Percentiles rank a stretch among this genome's conserved stretches.
These are phyloP conservation scores for Amphiduros pacificus DNA, from an alignment of 2,888 invertebrate genomes.

Conservation along the genomic window DNA sequence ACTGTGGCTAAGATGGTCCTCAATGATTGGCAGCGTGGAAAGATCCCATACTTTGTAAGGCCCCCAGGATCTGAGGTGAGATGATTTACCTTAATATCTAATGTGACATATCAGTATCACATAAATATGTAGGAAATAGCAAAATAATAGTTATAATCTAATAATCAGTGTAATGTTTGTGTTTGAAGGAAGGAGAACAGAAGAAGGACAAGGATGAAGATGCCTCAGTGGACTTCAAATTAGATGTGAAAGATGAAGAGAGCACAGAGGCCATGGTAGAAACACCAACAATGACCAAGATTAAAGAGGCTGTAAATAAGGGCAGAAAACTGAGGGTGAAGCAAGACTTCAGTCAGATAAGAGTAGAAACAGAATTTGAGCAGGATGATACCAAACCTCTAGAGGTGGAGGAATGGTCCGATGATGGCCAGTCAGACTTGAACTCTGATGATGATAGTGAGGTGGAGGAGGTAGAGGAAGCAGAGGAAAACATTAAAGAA, in stretches of 20 bases:
- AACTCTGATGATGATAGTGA: constrained; percentile 1
- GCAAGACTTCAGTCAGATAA: constrained; percentile 57
- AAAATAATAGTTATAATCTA: no score
- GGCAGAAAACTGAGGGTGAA: constrained; percentile 30
- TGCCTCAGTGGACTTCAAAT: neutral
- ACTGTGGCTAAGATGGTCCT: constrained; percentile 91
- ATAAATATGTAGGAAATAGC: no score
- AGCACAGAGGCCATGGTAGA: neutral
- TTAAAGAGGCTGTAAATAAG: constrained; percentile 7
- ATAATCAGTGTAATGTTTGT: no score
- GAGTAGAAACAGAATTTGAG: constrained; percentile 54
- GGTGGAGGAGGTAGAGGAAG: neutral
- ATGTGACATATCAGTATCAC: no score
- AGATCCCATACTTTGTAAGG: constrained; percentile 88
- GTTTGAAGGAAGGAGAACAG: neutral
- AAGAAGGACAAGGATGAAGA: neutral
- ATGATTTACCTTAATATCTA: no score
- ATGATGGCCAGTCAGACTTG: neutral
- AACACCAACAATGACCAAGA: neutral
- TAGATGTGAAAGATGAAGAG: neutral
- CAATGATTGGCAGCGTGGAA: constrained; percentile 98
- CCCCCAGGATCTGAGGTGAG: constrained; percentile 66
- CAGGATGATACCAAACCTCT: constrained; percentile 52
- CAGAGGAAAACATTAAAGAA: neutral
- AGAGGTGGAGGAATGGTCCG: neutral